phyloP scores from a whole-genome alignment of 2,888 invertebrate genomes.

The Dynastes maya region DNA sequence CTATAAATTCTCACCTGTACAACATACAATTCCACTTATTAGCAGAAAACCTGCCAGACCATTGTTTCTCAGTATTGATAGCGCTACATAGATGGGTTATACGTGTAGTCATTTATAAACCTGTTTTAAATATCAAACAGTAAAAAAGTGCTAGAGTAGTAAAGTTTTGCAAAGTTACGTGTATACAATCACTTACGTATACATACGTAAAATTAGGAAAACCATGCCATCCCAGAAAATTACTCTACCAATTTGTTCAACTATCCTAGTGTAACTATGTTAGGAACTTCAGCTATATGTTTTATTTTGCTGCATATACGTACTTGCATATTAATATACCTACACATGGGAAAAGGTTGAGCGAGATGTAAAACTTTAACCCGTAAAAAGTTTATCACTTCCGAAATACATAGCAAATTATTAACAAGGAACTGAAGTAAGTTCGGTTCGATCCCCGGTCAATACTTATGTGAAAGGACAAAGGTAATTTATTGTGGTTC shows the following conservation, averaged over 20 bases:
- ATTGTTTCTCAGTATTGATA: too few relatives aligned
- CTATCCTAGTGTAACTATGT: neutral
- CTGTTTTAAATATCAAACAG: neutral
- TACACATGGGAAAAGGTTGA: neutral
- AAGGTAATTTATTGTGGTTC: neutral
- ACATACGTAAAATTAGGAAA: neutral
- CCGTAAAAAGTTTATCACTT: slow-evolving; percentile 19
- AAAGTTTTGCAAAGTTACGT: neutral
- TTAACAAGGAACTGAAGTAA: slow-evolving; percentile 14
- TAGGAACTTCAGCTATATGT: slow-evolving; percentile 19
- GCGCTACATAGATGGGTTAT: too few relatives aligned
- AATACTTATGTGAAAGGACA: neutral
- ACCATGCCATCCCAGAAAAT: neutral
- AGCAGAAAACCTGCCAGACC: too few relatives aligned
- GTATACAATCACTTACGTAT: neutral
- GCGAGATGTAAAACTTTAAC: slow-evolving; percentile 21
- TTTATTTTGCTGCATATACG: slow-evolving; percentile 14
- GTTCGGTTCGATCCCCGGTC: neutral
- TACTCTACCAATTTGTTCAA: neutral
- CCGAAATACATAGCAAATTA: slow-evolving; percentile 18
- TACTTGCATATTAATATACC: slow-evolving; percentile 27
- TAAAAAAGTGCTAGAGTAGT: neutral
- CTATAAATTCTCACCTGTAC: too few relatives aligned
- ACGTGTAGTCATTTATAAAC: neutral
- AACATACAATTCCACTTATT: too few relatives aligned